Conservation (phyloP, 2,113 vertebrate genomes). For the Thalassoma bifasciatum region DNA sequence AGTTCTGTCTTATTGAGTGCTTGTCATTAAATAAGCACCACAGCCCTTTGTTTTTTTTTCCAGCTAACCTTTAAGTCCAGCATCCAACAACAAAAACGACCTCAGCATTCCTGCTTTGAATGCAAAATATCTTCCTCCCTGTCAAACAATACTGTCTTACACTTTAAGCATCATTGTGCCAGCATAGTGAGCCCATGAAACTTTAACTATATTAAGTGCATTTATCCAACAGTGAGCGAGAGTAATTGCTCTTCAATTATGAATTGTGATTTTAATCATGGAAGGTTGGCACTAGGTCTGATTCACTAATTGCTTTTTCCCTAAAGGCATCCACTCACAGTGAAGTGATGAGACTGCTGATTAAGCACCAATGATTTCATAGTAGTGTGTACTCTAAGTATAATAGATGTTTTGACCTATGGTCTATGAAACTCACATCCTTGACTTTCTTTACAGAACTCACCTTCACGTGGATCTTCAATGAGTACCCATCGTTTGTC, state of each 20-base stretch:
- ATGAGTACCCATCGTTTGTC: constrained; percentile 90
- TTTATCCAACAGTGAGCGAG: constrained; percentile 51
- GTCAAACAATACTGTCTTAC: constrained; percentile 16
- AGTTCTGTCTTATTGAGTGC: background rate
- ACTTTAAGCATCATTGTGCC: constrained; percentile 16
- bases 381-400: constrained; percentile 3
- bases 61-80: background rate
- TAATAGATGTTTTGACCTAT: constrained; percentile 1
- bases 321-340: constrained; percentile 52
- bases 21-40: background rate
- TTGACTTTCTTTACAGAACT: constrained; percentile 85
- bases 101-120: background rate
- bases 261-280: constrained; percentile 67
- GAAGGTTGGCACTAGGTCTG: constrained; percentile 48
- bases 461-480: constrained; percentile 96
- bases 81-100: background rate
- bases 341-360: constrained; percentile 49
- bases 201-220: constrained; percentile 47
- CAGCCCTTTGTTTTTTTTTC: background rate
- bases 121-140: background rate
- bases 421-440: background rate
- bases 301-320: constrained; percentile 69
- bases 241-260: constrained; percentile 68
- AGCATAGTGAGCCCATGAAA: constrained; percentile 21
- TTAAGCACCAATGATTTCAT: constrained; percentile 28